A percentile compares a stretch with the other conserved stretches of the same genome.
phyloP scores from a whole-genome alignment of 2,113 vertebrate genomes.

The Eurypyga helias region DNA sequence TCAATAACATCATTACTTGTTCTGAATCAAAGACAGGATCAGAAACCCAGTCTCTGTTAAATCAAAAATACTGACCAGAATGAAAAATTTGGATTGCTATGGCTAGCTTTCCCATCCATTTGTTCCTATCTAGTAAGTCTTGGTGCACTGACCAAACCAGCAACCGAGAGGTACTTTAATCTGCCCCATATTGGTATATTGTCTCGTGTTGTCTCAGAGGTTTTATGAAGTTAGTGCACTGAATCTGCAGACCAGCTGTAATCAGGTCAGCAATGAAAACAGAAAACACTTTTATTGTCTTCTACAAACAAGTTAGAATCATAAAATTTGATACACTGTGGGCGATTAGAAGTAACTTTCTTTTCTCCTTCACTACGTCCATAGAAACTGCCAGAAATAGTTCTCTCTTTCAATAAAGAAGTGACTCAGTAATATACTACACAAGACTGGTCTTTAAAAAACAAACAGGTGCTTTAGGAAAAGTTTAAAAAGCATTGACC shows the following conservation, averaged over 20 bases:
- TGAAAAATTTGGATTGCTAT: neutral
- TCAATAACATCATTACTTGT: neutral
- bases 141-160: neutral
- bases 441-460: neutral
- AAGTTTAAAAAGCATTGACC: neutral
- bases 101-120: neutral
- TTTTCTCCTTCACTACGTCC: neutral
- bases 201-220: neutral
- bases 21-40: neutral
- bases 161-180: neutral
- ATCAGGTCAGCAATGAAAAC: neutral
- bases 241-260: neutral
- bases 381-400: neutral
- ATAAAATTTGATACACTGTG: neutral
- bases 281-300: neutral
- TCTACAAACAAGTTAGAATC: neutral
- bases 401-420: neutral
- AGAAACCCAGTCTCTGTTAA: neutral
- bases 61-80: neutral
- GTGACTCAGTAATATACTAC: neutral
- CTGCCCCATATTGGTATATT: neutral
- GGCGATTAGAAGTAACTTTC: neutral
- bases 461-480: neutral
- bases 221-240: neutral
- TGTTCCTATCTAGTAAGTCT: neutral